phyloP scores from a whole-genome alignment of 2,797 vertebrate genomes.

The Cyprinella venusta region DNA sequence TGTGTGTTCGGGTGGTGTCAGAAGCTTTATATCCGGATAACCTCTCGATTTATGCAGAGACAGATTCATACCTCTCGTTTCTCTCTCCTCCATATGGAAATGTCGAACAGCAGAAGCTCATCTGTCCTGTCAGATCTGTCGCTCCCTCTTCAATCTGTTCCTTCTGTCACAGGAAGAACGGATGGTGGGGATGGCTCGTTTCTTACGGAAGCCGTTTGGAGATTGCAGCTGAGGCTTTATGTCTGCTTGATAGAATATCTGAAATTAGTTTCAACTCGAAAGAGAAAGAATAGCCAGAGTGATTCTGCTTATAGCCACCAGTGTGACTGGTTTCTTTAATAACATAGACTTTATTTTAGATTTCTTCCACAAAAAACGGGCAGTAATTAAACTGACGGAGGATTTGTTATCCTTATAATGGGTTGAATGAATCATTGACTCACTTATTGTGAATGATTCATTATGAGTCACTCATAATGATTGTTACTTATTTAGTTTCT shows the following conservation, averaged over 20 bases:
- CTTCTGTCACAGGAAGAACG: constrained; percentile 36
- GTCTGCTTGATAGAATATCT: not conserved
- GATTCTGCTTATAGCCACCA: not conserved
- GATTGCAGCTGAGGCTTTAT: constrained; percentile 32
- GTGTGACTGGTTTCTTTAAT: not conserved
- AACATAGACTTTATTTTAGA: not conserved
- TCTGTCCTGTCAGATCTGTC: constrained; percentile 53
- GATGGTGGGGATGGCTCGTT: constrained; percentile 13
- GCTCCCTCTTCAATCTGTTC: constrained; percentile 54
- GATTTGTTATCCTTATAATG: not conserved
- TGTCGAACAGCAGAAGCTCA: constrained; percentile 51
- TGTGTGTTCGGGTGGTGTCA: not conserved
- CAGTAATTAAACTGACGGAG: not conserved
- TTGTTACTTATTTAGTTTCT: too few species aligned
- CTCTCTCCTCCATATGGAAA: constrained; percentile 51
- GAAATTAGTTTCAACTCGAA: not conserved
- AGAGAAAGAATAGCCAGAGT: not conserved
- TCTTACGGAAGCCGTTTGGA: constrained; percentile 12
- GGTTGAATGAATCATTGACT: not conserved
- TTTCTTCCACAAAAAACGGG: not conserved
- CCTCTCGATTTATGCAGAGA: not conserved
- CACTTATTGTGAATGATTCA: not conserved
- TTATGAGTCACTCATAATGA: too few species aligned
- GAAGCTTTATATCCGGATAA: not conserved
- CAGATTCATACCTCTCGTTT: constrained; percentile 19